phyloP scores from a whole-genome alignment of 2,888 invertebrate genomes.

The Ectropis crepuscularia region DNA sequence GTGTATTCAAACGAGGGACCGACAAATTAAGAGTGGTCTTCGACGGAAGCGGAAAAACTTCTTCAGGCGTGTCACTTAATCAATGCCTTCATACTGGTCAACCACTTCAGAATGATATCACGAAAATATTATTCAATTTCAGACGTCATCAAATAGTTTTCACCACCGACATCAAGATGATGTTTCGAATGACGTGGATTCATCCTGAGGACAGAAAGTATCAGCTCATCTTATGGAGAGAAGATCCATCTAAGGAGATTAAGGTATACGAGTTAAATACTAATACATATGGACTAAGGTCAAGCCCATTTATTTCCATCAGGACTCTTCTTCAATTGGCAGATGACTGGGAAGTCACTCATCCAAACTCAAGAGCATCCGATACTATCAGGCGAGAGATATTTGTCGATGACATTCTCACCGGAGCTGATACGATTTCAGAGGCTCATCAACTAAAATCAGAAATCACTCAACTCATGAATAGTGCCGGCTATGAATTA shows the following conservation, averaged over 20 bases:
- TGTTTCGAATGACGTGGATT: no score
- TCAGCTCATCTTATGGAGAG: not conserved
- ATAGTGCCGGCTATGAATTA: conserved; percentile 1
- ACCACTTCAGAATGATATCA: no score
- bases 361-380: not conserved
- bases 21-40: not conserved
- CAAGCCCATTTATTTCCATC: conserved; percentile 6
- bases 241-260: not conserved
- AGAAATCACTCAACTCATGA: not conserved
- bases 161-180: not conserved
- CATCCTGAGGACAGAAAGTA: not conserved
- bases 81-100: not conserved
- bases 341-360: not conserved
- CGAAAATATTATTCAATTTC: conserved; percentile 4
- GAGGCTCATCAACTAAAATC: not conserved
- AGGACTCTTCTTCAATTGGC: conserved; percentile 1
- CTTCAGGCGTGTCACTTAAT: not conserved
- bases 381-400: not conserved
- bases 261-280: conserved; percentile 16
- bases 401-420: not conserved
- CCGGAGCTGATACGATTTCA: not conserved
- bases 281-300: conserved; percentile 14
- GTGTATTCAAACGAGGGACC: no score
- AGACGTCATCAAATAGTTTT: conserved; percentile 3
- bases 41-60: not conserved